Conservation (phyloP, 2,797 vertebrate genomes). For the Anomalospiza imberbis region DNA sequence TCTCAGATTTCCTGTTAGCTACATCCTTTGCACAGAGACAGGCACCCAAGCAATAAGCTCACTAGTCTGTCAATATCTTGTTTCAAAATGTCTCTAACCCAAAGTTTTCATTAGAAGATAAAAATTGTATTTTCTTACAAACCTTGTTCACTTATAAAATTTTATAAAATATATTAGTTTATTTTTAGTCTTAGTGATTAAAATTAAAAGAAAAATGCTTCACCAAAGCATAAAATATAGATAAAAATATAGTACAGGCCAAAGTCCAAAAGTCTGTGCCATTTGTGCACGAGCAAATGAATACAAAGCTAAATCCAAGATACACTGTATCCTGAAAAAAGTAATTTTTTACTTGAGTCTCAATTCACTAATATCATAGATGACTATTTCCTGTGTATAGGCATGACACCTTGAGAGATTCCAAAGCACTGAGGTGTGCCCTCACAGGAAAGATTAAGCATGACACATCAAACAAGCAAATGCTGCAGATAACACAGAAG, state of each 20-base stretch:
- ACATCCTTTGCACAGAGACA: neutral
- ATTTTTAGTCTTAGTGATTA: neutral
- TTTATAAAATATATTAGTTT: neutral
- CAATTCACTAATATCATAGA: neutral
- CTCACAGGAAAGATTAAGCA: neutral
- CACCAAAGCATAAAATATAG: neutral
- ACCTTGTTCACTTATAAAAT: neutral
- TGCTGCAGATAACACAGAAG: neutral
- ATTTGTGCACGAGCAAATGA: neutral
- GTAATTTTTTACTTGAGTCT: neutral
- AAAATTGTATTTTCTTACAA: neutral
- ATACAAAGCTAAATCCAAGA: neutral
- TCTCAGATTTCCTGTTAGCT: slow-evolving; percentile 1
- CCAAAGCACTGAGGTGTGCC: neutral
- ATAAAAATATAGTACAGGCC: neutral
- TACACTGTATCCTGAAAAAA: neutral
- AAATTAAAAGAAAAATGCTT: neutral
- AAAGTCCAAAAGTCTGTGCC: neutral
- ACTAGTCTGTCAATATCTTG: neutral
- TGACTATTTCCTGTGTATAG: neutral
- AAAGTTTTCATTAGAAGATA: neutral
- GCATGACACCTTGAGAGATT: neutral
- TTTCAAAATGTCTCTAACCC: neutral
- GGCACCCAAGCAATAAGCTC: neutral
- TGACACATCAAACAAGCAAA: neutral